These are phyloP conservation scores for Stigmatopora nigra DNA, from an alignment of 2,113 vertebrate species.

Conservation along the genomic window DNA sequence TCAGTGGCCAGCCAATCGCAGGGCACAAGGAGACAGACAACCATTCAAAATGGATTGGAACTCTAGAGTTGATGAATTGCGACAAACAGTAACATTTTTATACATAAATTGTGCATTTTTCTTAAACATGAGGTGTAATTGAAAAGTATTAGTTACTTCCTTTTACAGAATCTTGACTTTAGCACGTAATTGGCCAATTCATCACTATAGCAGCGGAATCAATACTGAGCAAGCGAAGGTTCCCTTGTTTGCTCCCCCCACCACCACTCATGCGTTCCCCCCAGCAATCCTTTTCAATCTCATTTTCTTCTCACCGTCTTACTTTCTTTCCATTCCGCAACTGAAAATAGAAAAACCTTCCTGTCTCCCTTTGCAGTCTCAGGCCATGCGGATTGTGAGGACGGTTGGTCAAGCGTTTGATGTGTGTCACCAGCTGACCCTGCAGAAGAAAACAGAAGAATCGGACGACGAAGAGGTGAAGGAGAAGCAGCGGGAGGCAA, in stretches of 20 bases:
- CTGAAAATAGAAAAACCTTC: background rate
- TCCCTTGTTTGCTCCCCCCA: background rate
- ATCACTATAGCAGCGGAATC: slow-evolving; percentile 38
- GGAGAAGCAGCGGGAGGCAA: slow-evolving; percentile 59
- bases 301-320: slow-evolving; percentile 17
- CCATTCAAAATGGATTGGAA: too few species aligned
- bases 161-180: background rate
- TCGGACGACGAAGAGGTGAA: slow-evolving; percentile 78
- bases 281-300: background rate
- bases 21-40: too few species aligned
- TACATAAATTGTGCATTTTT: too few species aligned
- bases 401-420: slow-evolving; percentile 95
- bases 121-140: too few species aligned
- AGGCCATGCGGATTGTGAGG: slow-evolving; percentile 92
- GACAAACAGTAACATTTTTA: too few species aligned
- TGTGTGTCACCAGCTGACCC: slow-evolving; percentile 93
- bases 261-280: background rate
- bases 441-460: slow-evolving; percentile 62
- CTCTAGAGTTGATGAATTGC: too few species aligned
- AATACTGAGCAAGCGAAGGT: slow-evolving; percentile 22
- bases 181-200: slow-evolving; percentile 21
- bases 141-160: too few species aligned
- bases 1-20: too few species aligned
- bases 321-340: slow-evolving; percentile 21
- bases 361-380: slow-evolving; percentile 71